A percentile compares a stretch with the other conserved stretches of the same genome.
Conservation (phyloP, 2,797 vertebrate genomes). For the Sylvia borin region DNA sequence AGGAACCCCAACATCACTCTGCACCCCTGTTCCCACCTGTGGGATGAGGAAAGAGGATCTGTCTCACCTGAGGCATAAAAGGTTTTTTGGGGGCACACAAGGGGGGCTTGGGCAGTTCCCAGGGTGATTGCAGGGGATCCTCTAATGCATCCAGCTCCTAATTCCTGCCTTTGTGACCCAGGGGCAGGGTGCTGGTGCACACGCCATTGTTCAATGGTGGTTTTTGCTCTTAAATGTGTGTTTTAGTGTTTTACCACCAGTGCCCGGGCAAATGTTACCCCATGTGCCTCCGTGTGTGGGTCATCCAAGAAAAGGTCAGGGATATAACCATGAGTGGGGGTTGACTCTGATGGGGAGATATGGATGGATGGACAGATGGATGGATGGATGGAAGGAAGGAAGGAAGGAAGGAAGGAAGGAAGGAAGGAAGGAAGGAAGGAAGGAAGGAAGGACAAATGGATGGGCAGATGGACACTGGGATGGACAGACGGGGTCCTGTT, state of each 20-base stretch:
- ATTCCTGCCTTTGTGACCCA: not conserved
- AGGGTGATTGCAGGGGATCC: fast-evolving
- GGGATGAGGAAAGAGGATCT: not conserved
- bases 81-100: fast-evolving
- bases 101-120: not conserved
- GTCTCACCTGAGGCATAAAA: not conserved
- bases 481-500: not conserved
- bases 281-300: fast-evolving
- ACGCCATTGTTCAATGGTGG: fast-evolving
- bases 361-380: fast-evolving
- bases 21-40: fast-evolving
- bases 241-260: not conserved
- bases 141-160: not conserved
- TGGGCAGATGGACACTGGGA: not conserved
- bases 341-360: not conserved
- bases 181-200: not conserved
- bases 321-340: fast-evolving
- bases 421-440: not conserved
- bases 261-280: not conserved
- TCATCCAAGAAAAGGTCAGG: not conserved
- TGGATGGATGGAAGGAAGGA: fast-evolving
- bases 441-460: not conserved
- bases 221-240: not conserved
- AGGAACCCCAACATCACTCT: not conserved
- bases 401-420: fast-evolving